Evolutionary conservation across 2,797 vertebrate genomes (phyloP), one percentile per base, ranked within the genome.

Genomic region (Chloroceryle inda): DNA sequence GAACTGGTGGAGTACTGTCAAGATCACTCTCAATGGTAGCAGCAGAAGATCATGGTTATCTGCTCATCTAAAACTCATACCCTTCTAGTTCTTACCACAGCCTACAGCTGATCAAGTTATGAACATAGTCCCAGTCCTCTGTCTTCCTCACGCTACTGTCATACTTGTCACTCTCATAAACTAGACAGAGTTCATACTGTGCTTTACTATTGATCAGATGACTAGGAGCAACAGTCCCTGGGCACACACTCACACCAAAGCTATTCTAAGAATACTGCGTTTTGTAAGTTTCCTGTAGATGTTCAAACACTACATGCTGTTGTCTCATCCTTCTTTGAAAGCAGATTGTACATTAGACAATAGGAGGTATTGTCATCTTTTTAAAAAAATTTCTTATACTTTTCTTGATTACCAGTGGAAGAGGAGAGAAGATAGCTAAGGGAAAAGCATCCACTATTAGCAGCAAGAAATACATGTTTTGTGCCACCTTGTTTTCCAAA

Each of bases 21-120:
- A 17, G 12, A 4, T 38, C 44, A 56, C 5, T 19, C 64, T 22
- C 11, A 31, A 17, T 0, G 1, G 11, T 7, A 56, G 1, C 14
- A 64, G 11, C 6, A 69, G 14, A 6, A 64, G 7, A 5, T 5
- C 3, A 2, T 33, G 16, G 1, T 16, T 49, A 8, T 49, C 13
- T 79, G 6, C 27, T 89, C 1, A 3, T 67, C 13, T 62, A 42
- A 85, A 88, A 45, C 10, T 33, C 17, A 3, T 6, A 19, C 33
- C 13, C 5, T 58, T 13, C 26, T 6, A 11, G 10, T 29, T 66
- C 38, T 80, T 56, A 26, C 3, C 5, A 45, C 13, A 58, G n/a
- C 17, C 13, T 29, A 26, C 9, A 69, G 4, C 1, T 5, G 12
- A 68, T 10, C 10, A 68, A 20, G 44, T 77, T 52, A 17, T 31